Conservation (phyloP, 64 coral and sea anemone species). For the Montipora efflorescens region DNA sequence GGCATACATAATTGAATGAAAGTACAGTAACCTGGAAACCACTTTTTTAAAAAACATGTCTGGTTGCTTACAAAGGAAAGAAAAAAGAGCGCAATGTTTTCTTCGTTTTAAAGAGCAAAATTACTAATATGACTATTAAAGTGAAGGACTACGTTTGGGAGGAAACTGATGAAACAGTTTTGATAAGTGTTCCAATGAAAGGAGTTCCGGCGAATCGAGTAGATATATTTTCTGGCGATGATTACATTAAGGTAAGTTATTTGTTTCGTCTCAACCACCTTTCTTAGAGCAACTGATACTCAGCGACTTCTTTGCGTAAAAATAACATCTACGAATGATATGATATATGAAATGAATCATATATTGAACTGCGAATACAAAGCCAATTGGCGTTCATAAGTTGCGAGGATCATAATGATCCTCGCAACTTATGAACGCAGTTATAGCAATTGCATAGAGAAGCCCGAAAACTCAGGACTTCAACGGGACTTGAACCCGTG, state of each 20-base stretch:
- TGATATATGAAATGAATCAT: no score
- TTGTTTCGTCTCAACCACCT: neutral
- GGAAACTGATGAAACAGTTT: conserved; percentile 76
- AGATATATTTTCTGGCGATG: conserved; percentile 93
- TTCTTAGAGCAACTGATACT: no score
- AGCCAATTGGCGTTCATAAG: neutral
- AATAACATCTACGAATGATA: no score
- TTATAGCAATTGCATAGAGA: no score
- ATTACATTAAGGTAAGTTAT: conserved; percentile 85
- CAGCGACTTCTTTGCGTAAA: no score
- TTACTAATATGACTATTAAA: conserved; percentile 80
- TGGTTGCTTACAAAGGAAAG: neutral
- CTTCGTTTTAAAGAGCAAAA: neutral
- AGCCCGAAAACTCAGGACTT: no score
- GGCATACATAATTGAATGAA: neutral
- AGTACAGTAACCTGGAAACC: conserved; percentile 25
- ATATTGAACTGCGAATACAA: neutral
- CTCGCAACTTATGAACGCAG: no score
- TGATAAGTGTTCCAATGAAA: conserved; percentile 92
- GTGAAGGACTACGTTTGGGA: conserved; percentile 97
- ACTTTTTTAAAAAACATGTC: conserved; percentile 45
- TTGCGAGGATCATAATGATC: no score
- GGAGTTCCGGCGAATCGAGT: conserved; percentile 81
- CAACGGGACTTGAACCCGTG: no score
- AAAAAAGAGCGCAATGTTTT: neutral